phyloP scores from a whole-genome alignment of 2,113 vertebrate species.

The Ramphastos sulfuratus region DNA sequence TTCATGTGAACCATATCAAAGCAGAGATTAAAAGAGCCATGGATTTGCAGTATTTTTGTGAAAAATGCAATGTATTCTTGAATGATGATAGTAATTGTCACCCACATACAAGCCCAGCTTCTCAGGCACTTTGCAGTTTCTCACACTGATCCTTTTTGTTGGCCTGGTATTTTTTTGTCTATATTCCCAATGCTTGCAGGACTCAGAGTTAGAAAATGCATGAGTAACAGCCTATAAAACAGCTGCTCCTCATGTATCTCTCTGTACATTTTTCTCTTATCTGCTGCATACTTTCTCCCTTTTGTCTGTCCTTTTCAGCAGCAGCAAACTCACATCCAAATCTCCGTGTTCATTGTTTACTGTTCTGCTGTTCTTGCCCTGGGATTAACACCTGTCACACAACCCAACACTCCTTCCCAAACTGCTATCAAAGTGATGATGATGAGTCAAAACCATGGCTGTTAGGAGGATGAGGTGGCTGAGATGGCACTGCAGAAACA shows the following conservation, averaged over 20 bases:
- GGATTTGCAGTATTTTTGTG: background rate
- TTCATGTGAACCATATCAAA: fast-evolving
- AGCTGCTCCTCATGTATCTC: background rate
- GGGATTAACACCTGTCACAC: background rate
- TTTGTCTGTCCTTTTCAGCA: background rate
- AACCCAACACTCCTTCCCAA: background rate
- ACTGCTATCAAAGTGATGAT: background rate
- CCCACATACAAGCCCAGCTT: background rate
- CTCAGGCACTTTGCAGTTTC: background rate
- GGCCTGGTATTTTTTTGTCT: background rate
- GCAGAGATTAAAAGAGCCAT: background rate
- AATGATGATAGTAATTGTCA: background rate
- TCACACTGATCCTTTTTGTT: background rate
- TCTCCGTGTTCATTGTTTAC: background rate
- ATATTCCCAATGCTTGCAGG: background rate
- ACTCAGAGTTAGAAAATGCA: background rate
- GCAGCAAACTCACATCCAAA: background rate
- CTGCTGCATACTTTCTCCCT: background rate
- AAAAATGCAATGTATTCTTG: background rate
- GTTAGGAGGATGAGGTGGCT: background rate
- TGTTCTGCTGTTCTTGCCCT: background rate
- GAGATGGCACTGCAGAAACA: background rate
- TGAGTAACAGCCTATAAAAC: background rate
- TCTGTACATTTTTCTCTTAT: background rate
- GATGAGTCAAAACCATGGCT: fast-evolving